Evolutionary conservation across 2,113 vertebrate species (phyloP).

Genomic region (Nesogale talazaci): DNA sequence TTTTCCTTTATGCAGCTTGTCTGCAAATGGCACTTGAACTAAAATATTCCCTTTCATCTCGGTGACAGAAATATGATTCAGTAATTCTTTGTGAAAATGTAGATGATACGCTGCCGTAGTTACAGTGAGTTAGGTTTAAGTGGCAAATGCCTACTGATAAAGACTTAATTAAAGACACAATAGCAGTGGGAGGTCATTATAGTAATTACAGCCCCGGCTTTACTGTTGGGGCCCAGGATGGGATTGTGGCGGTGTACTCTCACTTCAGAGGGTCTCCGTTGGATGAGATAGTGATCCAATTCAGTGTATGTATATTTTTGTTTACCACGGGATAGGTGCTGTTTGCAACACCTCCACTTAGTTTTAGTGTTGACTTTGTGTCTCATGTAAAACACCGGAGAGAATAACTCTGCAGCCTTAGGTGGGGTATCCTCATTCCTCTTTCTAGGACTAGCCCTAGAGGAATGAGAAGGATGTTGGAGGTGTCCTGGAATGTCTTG

Average conservation of each 20-base stretch:
- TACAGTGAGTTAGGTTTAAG: conserved; percentile 87
- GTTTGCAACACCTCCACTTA: conserved; percentile 53
- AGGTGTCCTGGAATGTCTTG: neutral
- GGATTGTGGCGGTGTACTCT: conserved; percentile 79
- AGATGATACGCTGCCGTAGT: conserved; percentile 85
- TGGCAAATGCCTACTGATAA: conserved; percentile 87
- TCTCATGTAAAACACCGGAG: conserved; percentile 46
- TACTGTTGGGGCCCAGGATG: conserved; percentile 82
- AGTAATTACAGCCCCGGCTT: conserved; percentile 84
- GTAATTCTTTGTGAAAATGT: conserved; percentile 88
- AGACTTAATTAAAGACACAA: conserved; percentile 90
- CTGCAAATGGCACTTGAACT: conserved; percentile 87
- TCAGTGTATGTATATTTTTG: neutral
- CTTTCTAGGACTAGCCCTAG: conserved; percentile 28
- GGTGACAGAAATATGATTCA: conserved; percentile 87
- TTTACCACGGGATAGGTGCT: neutral
- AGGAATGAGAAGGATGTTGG: neutral
- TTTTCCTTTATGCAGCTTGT: conserved; percentile 80
- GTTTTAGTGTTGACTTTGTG: conserved; percentile 55
- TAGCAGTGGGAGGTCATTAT: conserved; percentile 88
- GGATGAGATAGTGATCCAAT: conserved; percentile 74
- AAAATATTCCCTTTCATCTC: conserved; percentile 88
- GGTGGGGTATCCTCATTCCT: neutral
- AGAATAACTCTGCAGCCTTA: neutral
- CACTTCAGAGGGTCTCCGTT: conserved; percentile 60